These are phyloP conservation scores for Sinonovacula constricta DNA, from an alignment of 1,140 invertebrate species.

Conservation along the genomic window DNA sequence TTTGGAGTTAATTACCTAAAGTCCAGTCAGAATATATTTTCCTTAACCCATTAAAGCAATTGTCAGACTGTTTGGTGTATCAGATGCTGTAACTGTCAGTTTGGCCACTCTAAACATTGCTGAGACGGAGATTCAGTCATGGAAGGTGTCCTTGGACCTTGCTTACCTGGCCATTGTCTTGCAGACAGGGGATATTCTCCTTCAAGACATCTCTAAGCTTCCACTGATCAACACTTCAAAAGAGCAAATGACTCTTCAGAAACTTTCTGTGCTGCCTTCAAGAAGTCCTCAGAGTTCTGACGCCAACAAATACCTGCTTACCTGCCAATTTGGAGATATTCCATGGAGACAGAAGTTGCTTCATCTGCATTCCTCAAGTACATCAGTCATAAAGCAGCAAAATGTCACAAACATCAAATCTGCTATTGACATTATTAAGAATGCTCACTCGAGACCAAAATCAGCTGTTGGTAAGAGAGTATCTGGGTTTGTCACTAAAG, in stretches of 20 bases:
- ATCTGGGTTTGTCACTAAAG: not conserved
- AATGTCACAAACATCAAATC: conserved; percentile 12
- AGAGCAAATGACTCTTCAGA: not conserved
- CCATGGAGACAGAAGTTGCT: conserved; percentile 60
- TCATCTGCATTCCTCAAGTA: conserved; percentile 47
- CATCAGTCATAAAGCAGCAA: conserved; percentile 31
- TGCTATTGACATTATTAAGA: not conserved
- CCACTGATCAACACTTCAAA: conserved; percentile 26
- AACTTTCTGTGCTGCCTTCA: conserved; percentile 16
- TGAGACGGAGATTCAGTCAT: conserved; percentile 19
- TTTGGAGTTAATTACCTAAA: not conserved
- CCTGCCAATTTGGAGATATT: conserved; percentile 58
- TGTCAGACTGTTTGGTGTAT: not conserved
- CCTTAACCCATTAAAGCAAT: not conserved
- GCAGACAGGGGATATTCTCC: conserved; percentile 48
- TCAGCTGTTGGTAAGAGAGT: not conserved
- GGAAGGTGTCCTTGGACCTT: conserved; percentile 55
- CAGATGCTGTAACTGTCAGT: not conserved
- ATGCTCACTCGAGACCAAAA: conserved; percentile 11
- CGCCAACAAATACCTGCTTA: conserved; percentile 21
- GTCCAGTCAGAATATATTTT: not conserved
- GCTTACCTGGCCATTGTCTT: conserved; percentile 48
- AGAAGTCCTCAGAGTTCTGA: too few species aligned
- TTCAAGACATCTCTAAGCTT: conserved; percentile 30
- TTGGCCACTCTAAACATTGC: conserved; percentile 2